These are phyloP conservation scores for Ancistrus triradiatus DNA, from an alignment of 2,113 vertebrate species.

Conservation along the genomic window DNA sequence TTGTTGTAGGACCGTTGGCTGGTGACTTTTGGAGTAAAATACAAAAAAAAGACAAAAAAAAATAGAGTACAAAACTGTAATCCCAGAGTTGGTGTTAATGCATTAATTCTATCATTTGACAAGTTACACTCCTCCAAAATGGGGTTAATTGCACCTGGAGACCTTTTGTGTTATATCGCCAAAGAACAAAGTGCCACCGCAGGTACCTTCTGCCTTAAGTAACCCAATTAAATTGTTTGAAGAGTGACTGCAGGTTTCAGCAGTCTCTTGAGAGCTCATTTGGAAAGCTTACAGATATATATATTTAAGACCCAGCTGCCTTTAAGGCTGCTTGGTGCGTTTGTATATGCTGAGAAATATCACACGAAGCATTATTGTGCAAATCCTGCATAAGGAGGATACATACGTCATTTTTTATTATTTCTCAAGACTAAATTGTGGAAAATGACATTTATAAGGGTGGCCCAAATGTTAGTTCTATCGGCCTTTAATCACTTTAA, in stretches of 20 bases:
- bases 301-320: constrained; percentile 43
- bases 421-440: too few relatives aligned
- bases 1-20: too few relatives aligned
- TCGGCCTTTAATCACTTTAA: too few relatives aligned
- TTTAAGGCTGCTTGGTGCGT: constrained; percentile 31
- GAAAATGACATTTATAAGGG: too few relatives aligned
- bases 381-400: not conserved
- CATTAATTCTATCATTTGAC: constrained; percentile 35
- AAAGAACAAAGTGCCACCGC: constrained; percentile 38
- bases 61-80: not conserved
- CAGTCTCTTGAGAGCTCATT: constrained; percentile 50
- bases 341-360: constrained; percentile 32
- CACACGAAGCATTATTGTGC: constrained; percentile 17
- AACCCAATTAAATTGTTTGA: constrained; percentile 52
- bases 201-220: constrained; percentile 48
- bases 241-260: constrained; percentile 50
- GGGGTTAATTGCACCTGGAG: constrained; percentile 39
- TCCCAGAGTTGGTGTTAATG: constrained; percentile 1
- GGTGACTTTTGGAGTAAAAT: not conserved
- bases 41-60: not conserved
- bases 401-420: too few relatives aligned
- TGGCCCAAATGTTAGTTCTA: too few relatives aligned
- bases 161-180: constrained; percentile 46
- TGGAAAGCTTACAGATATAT: constrained; percentile 35
- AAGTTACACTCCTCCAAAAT: constrained; percentile 19